A percentile compares a stretch with the other conserved stretches of the same genome.
phyloP scores from a whole-genome alignment of 2,888 invertebrate genomes.

The Patella pellucida region DNA sequence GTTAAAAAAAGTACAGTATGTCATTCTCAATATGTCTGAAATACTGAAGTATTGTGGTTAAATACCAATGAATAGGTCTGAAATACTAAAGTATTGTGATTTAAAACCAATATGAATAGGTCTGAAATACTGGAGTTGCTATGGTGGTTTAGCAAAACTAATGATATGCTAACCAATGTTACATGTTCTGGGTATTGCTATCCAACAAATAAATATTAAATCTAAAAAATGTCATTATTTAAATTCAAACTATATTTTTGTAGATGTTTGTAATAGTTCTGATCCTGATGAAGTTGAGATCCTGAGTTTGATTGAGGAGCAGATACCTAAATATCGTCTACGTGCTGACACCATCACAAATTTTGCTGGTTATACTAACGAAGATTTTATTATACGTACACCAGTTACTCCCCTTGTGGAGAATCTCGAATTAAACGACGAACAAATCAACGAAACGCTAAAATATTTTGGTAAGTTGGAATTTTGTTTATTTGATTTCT shows the following conservation, averaged over 20 bases:
- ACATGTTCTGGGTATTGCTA: background rate
- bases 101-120: no score
- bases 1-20: no score
- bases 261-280: slow-evolving; percentile 92
- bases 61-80: no score
- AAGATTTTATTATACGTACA: slow-evolving; percentile 80
- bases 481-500: slow-evolving; percentile 1
- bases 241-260: background rate
- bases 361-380: slow-evolving; percentile 87
- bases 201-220: background rate
- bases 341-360: slow-evolving; percentile 93
- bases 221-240: background rate
- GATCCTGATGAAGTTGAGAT: slow-evolving; percentile 96
- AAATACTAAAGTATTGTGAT: no score
- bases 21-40: no score
- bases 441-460: slow-evolving; percentile 94
- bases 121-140: background rate
- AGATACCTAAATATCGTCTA: slow-evolving; percentile 93
- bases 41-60: no score
- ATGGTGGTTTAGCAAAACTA: background rate
- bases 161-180: background rate
- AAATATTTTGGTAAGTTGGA: slow-evolving; percentile 93
- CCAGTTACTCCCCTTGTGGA: slow-evolving; percentile 82
- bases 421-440: slow-evolving; percentile 81
- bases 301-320: slow-evolving; percentile 92